phyloP scores from a whole-genome alignment of 1,140 invertebrate genomes.

The Diprion similis region DNA sequence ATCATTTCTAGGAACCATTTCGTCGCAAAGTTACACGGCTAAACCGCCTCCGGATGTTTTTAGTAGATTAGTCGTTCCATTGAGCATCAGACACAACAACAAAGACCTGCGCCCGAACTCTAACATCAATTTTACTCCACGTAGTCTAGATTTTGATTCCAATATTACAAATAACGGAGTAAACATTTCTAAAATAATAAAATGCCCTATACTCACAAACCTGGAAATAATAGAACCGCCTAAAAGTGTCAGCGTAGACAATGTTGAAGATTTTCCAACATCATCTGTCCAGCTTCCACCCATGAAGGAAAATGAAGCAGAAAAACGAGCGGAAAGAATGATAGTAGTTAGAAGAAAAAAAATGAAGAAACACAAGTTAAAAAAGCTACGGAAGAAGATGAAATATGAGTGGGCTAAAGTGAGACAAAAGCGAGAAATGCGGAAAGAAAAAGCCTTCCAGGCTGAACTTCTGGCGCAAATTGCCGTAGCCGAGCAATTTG shows the following conservation, averaged over 20 bases:
- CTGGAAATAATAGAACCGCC: conserved; percentile 1
- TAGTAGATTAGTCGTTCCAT: neutral
- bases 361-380: conserved; percentile 87
- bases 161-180: neutral
- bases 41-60: neutral
- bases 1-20: neutral
- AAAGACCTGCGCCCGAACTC: neutral
- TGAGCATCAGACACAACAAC: neutral
- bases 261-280: neutral
- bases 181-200: neutral
- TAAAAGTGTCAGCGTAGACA: neutral
- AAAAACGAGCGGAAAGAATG: conserved; percentile 75
- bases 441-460: conserved; percentile 81
- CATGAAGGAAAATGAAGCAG: conserved; percentile 27
- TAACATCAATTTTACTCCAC: neutral
- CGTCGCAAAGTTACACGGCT: neutral
- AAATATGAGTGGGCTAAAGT: conserved; percentile 76
- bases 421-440: conserved; percentile 70
- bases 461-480: conserved; percentile 72
- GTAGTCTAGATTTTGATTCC: neutral
- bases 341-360: conserved; percentile 82
- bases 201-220: neutral
- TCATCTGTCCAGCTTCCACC: neutral
- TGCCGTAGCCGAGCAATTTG: conserved; percentile 76
- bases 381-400: conserved; percentile 80